Percentiles rank a stretch among this genome's conserved stretches.
Evolutionary conservation across 2,113 vertebrate genomes (phyloP).

Genomic region (Pollachius pollachius): DNA sequence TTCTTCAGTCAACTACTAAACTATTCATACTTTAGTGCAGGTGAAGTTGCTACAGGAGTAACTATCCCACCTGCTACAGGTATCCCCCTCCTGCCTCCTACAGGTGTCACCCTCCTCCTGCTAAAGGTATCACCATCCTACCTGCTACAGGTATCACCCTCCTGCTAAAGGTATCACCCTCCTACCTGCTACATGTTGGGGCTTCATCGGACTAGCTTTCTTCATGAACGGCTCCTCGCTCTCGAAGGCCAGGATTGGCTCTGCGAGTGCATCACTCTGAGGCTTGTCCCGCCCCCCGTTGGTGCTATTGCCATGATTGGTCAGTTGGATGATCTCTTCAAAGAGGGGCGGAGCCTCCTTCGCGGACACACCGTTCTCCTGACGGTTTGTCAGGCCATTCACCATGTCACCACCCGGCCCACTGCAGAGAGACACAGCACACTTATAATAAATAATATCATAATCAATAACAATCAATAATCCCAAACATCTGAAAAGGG

Average conservation of each 20-base stretch:
- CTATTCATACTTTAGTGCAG: too few species aligned
- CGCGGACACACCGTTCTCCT: constrained; percentile 85
- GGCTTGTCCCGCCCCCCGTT: constrained; percentile 70
- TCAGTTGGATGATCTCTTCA: constrained; percentile 75
- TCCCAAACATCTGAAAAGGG: too few species aligned
- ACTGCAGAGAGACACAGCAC: constrained; percentile 55
- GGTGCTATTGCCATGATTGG: constrained; percentile 72
- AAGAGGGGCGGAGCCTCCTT: constrained; percentile 72
- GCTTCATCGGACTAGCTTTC: constrained; percentile 81
- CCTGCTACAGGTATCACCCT: too few species aligned
- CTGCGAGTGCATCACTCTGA: constrained; percentile 62
- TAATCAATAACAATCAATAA: too few species aligned
- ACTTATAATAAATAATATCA: background rate
- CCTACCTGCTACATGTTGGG: constrained; percentile 91
- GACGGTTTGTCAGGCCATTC: constrained; percentile 84
- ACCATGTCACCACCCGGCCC: constrained; percentile 66
- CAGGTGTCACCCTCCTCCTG: too few species aligned
- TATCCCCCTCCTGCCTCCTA: too few species aligned
- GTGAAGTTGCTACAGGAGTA: too few species aligned
- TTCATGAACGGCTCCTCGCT: constrained; percentile 89
- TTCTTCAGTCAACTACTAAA: too few species aligned
- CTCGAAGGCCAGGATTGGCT: constrained; percentile 84
- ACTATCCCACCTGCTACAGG: too few species aligned
- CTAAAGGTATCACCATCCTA: too few species aligned
- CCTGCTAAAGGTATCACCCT: too few species aligned